Conservation (phyloP, 2,797 vertebrate species). For the Nyctibius grandis region DNA sequence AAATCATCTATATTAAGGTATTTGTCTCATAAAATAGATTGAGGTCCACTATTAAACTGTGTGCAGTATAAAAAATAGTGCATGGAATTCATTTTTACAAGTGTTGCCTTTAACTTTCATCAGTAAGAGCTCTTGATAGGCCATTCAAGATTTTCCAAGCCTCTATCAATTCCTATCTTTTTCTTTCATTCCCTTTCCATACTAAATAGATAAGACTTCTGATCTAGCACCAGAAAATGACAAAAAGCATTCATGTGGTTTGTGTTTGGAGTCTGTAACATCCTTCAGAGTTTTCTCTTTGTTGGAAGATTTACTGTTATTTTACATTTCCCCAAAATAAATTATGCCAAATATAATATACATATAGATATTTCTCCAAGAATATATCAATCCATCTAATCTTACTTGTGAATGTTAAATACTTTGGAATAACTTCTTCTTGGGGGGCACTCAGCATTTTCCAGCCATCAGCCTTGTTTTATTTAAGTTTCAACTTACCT, state of each 20-base stretch:
- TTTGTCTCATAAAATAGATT: constrained; percentile 63
- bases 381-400: not conserved
- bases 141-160: constrained; percentile 41
- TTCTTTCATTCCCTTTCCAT: not conserved
- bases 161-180: constrained; percentile 10
- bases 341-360: not conserved
- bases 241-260: not conserved
- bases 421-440: not conserved
- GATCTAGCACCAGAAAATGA: constrained; percentile 12
- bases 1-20: constrained; percentile 43
- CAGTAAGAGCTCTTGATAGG: constrained; percentile 38
- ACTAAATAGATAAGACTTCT: constrained; percentile 18
- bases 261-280: not conserved
- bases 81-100: constrained; percentile 44
- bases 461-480: not conserved
- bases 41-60: constrained; percentile 46
- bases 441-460: too few species aligned
- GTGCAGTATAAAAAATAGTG: constrained; percentile 8
- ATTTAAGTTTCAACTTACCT: not conserved
- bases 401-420: not conserved
- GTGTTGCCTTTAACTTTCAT: constrained; percentile 52
- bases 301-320: not conserved
- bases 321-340: constrained; percentile 15
- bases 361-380: not conserved
- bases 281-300: not conserved